Conservation (phyloP, 2,888 invertebrate species). For the Graphium colonna region DNA sequence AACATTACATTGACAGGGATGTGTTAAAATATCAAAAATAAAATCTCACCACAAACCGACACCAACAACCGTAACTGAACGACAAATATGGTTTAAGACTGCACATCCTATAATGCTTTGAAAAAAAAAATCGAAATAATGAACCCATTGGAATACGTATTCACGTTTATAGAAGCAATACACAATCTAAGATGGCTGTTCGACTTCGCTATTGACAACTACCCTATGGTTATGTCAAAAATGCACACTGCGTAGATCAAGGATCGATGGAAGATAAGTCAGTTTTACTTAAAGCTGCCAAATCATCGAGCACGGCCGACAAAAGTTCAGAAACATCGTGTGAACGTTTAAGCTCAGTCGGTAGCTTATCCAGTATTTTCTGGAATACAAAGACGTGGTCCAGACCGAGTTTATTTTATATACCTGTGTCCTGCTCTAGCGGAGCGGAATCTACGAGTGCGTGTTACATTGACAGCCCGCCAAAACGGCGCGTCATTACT, state of each 20-base stretch:
- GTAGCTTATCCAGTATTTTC: not conserved
- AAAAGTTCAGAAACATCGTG: conserved; percentile 33
- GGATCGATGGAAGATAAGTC: not conserved
- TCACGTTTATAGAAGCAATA: conserved; percentile 46
- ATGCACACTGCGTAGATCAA: conserved; percentile 49
- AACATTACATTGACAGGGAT: not conserved
- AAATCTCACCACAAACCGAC: not conserved
- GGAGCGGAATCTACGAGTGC: conserved; percentile 10
- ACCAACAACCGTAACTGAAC: not conserved
- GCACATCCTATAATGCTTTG: too few species aligned
- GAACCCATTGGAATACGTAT: conserved; percentile 53
- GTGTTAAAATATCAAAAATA: not conserved
- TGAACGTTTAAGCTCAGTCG: conserved; percentile 31
- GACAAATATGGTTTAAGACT: too few species aligned
- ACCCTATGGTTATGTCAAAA: conserved; percentile 54
- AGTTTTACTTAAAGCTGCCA: not conserved
- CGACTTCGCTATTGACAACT: conserved; percentile 57
- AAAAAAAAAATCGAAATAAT: conserved; percentile 39
- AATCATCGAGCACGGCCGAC: not conserved
- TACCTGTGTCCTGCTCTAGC: not conserved
- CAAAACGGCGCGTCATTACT: not conserved
- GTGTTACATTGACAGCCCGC: not conserved
- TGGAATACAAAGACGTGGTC: conserved; percentile 42
- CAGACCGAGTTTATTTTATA: not conserved
- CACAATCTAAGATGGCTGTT: conserved; percentile 61